phyloP scores from a whole-genome alignment of 2,113 vertebrate species.

The Gobio gobio region DNA sequence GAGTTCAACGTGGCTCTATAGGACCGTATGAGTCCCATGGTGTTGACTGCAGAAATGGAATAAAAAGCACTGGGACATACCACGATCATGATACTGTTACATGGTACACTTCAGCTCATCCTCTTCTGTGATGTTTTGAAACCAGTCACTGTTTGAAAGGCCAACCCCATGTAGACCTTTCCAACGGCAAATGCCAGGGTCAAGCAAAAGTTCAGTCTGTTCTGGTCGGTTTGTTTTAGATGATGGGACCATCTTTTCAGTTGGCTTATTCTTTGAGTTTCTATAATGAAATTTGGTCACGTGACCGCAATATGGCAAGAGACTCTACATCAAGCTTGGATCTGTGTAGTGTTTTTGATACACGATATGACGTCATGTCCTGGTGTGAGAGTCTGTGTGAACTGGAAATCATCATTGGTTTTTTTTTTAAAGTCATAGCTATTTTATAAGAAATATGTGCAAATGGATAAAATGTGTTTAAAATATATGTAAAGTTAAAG shows the following conservation, averaged over 20 bases:
- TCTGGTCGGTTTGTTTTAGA: constrained; percentile 14
- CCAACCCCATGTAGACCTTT: constrained; percentile 18
- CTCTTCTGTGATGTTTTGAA: constrained; percentile 31
- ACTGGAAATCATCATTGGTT: constrained; percentile 15
- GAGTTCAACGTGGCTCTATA: constrained; percentile 96
- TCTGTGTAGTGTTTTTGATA: constrained; percentile 12
- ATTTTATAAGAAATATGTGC: constrained; percentile 42
- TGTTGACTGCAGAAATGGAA: not conserved
- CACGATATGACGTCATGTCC: not conserved
- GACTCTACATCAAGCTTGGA: not conserved
- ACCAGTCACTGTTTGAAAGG: constrained; percentile 15
- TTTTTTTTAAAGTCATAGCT: constrained; percentile 31
- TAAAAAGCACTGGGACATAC: not conserved
- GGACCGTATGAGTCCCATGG: constrained; percentile 36
- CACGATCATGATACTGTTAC: not conserved
- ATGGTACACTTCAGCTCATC: not conserved
- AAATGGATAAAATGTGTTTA: constrained; percentile 29
- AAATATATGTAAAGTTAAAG: constrained; percentile 19
- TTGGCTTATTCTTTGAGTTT: not conserved
- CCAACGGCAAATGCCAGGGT: constrained; percentile 1
- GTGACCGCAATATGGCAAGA: not conserved
- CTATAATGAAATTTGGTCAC: constrained; percentile 12
- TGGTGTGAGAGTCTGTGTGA: not conserved
- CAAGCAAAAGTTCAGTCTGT: constrained; percentile 16
- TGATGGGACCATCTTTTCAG: constrained; percentile 10